Evolutionary conservation across 1,140 invertebrate species (phyloP).

Genomic region (Aphelenchoides avenae): DNA sequence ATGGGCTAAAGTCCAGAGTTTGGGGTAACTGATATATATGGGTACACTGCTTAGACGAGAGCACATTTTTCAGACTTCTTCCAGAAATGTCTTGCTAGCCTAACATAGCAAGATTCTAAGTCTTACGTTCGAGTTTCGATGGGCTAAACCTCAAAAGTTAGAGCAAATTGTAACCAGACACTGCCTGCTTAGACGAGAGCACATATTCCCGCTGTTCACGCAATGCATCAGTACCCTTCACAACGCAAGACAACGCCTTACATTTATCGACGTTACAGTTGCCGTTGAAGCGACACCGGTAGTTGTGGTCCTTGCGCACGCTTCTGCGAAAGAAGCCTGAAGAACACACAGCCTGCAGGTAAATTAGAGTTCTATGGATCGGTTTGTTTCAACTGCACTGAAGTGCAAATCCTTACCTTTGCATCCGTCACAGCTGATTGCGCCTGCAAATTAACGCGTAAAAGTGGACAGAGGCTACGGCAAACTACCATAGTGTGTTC

Average conservation of each 20-base stretch:
- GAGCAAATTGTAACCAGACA: too few species aligned
- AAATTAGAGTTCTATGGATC: too few species aligned
- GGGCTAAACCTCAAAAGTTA: too few species aligned
- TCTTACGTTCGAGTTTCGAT: too few species aligned
- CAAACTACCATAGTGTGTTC: too few species aligned
- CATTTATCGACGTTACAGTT: constrained; percentile 79
- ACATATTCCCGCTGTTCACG: too few species aligned
- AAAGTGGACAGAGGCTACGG: too few species aligned
- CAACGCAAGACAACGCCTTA: constrained; percentile 13
- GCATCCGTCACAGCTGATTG: background rate
- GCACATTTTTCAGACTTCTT: too few species aligned
- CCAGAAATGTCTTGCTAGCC: background rate
- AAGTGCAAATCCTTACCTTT: background rate
- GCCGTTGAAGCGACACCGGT: constrained; percentile 86
- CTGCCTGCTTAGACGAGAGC: too few species aligned
- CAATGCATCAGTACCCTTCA: background rate
- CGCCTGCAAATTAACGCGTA: constrained; percentile 17
- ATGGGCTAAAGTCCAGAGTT: constrained; percentile 66
- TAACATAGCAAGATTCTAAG: background rate
- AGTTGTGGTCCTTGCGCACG: constrained; percentile 88
- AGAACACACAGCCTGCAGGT: too few species aligned
- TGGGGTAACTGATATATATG: background rate
- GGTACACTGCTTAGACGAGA: too few species aligned
- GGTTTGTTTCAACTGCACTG: too few species aligned
- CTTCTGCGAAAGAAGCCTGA: constrained; percentile 75